Percentiles rank a stretch among this genome's conserved stretches.
Evolutionary conservation across 2,113 vertebrate species (phyloP).

Genomic region (Hypanus sabinus): DNA sequence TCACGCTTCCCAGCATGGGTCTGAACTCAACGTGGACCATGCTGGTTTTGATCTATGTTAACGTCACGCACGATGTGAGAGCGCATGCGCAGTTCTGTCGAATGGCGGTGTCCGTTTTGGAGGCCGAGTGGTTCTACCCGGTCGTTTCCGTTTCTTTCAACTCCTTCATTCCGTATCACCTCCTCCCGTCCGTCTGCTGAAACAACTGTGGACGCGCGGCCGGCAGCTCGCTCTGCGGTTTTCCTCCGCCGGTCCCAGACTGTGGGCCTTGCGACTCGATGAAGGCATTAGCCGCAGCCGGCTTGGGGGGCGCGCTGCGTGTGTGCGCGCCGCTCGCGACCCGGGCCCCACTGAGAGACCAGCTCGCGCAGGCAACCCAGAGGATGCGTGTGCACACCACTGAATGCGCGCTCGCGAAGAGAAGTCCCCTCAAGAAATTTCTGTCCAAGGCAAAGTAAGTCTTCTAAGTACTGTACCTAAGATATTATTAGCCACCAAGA

Average conservation of each 20-base stretch:
- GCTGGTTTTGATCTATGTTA: too few species aligned
- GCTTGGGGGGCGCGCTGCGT: accelerated
- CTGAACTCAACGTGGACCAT: too few species aligned
- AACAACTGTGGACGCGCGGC: accelerated
- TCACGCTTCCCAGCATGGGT: too few species aligned
- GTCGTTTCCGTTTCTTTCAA: not conserved
- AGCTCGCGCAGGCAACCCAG: slow-evolving; percentile 41
- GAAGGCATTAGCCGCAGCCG: accelerated
- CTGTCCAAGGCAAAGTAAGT: slow-evolving; percentile 55
- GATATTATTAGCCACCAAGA: not conserved
- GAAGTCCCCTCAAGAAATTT: slow-evolving; percentile 52
- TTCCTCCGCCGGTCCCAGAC: accelerated
- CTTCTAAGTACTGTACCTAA: not conserved
- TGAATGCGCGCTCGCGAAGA: not conserved
- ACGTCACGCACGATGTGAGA: not conserved
- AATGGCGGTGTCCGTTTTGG: not conserved
- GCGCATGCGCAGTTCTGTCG: not conserved
- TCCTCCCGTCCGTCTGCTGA: too few species aligned
- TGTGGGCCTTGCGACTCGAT: accelerated
- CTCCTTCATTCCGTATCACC: not conserved
- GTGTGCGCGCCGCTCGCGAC: not conserved
- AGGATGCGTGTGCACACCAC: not conserved
- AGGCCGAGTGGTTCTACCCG: not conserved
- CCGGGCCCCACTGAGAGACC: slow-evolving; percentile 38
- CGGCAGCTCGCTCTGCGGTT: too few species aligned